Evolutionary conservation across 2,797 vertebrate genomes (phyloP).

Genomic region (Nyctalus aviator): DNA sequence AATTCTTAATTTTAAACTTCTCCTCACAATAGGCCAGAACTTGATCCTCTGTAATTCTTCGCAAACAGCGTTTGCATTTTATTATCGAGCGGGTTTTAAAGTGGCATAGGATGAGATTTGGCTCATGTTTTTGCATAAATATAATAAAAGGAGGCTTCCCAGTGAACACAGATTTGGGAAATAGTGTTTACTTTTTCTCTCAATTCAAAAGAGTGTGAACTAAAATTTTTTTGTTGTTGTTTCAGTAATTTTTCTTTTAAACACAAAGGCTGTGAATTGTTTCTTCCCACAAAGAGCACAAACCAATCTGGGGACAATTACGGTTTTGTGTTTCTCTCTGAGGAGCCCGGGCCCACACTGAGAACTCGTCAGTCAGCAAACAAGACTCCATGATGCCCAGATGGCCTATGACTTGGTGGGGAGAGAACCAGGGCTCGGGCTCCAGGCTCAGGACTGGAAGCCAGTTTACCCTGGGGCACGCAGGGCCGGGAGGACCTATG

Average conservation of each 20-base stretch:
- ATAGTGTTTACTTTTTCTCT: slow-evolving; percentile 80
- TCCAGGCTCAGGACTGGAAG: background rate
- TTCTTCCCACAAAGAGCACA: slow-evolving; percentile 73
- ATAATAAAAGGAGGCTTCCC: slow-evolving; percentile 81
- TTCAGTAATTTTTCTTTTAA: slow-evolving; percentile 74
- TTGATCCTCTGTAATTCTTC: slow-evolving; percentile 81
- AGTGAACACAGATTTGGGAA: slow-evolving; percentile 79
- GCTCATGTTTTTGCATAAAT: slow-evolving; percentile 81
- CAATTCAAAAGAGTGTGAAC: slow-evolving; percentile 76
- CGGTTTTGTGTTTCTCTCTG: slow-evolving; percentile 68
- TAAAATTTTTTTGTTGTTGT: slow-evolving; percentile 68
- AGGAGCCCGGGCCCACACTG: background rate
- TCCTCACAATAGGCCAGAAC: slow-evolving; percentile 78
- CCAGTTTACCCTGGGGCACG: background rate
- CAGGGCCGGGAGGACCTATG: background rate
- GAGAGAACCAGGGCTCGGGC: background rate
- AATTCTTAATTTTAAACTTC: slow-evolving; percentile 83
- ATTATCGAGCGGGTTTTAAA: slow-evolving; percentile 79
- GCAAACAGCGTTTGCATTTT: slow-evolving; percentile 80
- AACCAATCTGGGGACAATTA: slow-evolving; percentile 70
- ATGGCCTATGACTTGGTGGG: background rate
- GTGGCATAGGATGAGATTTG: slow-evolving; percentile 73
- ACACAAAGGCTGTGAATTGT: slow-evolving; percentile 75
- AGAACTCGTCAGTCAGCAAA: slow-evolving; percentile 41
- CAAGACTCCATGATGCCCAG: background rate